Evolutionary conservation across 64 coral and sea anemone genomes (phyloP).

Genomic region (Montipora cactus): DNA sequence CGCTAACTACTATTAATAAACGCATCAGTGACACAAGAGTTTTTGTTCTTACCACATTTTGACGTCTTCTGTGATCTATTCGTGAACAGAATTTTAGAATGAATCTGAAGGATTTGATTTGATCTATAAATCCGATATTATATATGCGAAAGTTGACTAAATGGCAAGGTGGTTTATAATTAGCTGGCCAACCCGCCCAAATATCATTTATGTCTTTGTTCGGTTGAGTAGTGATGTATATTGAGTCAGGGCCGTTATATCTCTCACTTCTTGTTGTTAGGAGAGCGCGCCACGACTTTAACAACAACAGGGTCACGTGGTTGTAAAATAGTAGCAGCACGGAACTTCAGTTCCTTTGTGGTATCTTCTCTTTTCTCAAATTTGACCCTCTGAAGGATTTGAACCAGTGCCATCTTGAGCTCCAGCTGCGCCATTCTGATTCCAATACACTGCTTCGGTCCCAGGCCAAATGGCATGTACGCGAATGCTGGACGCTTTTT

Average conservation of each 20-base stretch:
- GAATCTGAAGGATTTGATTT: no score
- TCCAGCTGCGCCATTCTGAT: constrained; percentile 7
- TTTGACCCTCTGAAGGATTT: constrained; percentile 14
- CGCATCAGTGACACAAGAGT: no score
- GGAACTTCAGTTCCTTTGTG: constrained; percentile 1
- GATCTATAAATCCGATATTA: no score
- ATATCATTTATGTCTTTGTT: no score
- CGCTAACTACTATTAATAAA: no score
- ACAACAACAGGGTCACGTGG: constrained; percentile 5
- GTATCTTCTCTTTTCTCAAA: constrained; percentile 28
- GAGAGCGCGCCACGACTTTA: constrained; percentile 9
- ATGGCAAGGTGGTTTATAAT: no score
- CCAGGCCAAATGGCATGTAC: constrained; percentile 14
- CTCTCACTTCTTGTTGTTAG: not conserved
- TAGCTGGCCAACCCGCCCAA: no score
- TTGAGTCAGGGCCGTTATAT: not conserved
- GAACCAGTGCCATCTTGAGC: not conserved
- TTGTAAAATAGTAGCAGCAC: not conserved
- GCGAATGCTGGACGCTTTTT: constrained; percentile 16
- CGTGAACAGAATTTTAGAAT: no score
- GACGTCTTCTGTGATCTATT: no score
- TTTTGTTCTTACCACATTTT: no score
- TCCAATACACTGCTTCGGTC: constrained; percentile 7
- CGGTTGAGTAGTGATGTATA: no score
- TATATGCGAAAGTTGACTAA: no score